Evolutionary conservation across 2,888 invertebrate genomes (phyloP).

Genomic region (Apeira syringaria): DNA sequence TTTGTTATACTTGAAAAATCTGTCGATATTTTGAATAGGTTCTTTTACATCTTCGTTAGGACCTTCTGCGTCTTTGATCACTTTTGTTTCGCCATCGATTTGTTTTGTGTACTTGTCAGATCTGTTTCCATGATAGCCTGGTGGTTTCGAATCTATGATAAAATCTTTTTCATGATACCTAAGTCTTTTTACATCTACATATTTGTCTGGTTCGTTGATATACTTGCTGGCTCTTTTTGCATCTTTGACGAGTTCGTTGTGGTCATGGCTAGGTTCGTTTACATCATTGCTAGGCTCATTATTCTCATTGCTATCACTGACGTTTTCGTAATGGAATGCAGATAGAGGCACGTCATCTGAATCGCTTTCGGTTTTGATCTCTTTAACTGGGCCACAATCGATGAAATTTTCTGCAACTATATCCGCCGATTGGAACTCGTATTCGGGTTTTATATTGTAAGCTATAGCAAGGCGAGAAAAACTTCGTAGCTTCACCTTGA

Average conservation of each 20-base stretch:
- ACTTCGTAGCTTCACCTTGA: slow-evolving; percentile 35
- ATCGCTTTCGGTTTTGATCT: slow-evolving; percentile 43
- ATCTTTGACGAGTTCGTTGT: not conserved
- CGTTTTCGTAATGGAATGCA: slow-evolving; percentile 33
- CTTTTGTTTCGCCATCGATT: too few relatives aligned
- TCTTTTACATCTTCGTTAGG: too few relatives aligned
- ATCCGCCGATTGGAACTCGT: slow-evolving; percentile 9
- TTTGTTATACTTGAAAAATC: too few relatives aligned
- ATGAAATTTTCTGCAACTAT: slow-evolving; percentile 47
- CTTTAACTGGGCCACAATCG: slow-evolving; percentile 42
- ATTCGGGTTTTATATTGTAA: slow-evolving; percentile 22
- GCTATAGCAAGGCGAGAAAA: slow-evolving; percentile 39
- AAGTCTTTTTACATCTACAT: not conserved
- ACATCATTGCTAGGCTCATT: not conserved
- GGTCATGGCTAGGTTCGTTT: not conserved
- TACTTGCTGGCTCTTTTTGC: not conserved
- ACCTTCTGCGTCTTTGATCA: too few relatives aligned
- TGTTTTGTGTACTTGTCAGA: too few relatives aligned
- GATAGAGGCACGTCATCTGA: slow-evolving; percentile 52
- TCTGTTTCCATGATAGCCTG: too few relatives aligned
- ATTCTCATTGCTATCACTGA: slow-evolving; percentile 5
- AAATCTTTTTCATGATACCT: not conserved
- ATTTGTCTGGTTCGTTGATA: not conserved
- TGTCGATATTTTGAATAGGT: too few relatives aligned
- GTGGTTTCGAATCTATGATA: not conserved